A percentile compares a stretch with the other conserved stretches of the same genome.
phyloP scores from a whole-genome alignment of 1,140 invertebrate species.

The Mizuhopecten yessoensis region DNA sequence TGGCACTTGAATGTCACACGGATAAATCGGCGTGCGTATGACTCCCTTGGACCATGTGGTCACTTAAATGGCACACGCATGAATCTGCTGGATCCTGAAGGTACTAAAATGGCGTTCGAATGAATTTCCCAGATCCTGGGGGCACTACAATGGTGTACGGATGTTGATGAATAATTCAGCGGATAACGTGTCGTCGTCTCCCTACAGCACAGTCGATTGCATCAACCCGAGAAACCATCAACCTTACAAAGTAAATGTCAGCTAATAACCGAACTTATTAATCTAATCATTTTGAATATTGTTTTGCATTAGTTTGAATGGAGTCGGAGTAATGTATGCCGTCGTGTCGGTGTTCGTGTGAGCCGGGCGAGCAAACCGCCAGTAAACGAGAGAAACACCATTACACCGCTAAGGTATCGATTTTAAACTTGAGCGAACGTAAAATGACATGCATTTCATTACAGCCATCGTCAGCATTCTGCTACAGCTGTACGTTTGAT shows the following conservation, averaged over 20 bases:
- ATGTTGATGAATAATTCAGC: not conserved
- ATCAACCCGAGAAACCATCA: not conserved
- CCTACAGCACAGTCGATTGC: not conserved
- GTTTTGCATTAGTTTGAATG: conserved; percentile 19
- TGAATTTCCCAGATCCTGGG: not conserved
- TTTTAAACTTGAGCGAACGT: conserved; percentile 17
- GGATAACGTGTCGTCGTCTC: not conserved
- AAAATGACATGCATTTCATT: conserved; percentile 15
- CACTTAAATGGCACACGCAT: not conserved
- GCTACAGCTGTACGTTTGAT: conserved; percentile 20
- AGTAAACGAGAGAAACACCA: not conserved
- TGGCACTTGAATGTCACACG: too few relatives aligned
- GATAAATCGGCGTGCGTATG: too few relatives aligned
- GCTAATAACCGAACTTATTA: not conserved
- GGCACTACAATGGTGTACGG: not conserved
- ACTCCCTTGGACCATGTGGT: not conserved
- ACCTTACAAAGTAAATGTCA: not conserved
- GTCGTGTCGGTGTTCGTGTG: not conserved
- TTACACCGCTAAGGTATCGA: not conserved
- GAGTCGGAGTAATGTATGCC: not conserved
- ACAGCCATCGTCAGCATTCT: not conserved
- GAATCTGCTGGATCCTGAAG: not conserved
- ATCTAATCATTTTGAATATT: not conserved
- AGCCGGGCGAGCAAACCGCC: not conserved
- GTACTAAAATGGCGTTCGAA: not conserved